Evolutionary conservation across 2,113 vertebrate species (phyloP).

Genomic region (Clarias gariepinus): DNA sequence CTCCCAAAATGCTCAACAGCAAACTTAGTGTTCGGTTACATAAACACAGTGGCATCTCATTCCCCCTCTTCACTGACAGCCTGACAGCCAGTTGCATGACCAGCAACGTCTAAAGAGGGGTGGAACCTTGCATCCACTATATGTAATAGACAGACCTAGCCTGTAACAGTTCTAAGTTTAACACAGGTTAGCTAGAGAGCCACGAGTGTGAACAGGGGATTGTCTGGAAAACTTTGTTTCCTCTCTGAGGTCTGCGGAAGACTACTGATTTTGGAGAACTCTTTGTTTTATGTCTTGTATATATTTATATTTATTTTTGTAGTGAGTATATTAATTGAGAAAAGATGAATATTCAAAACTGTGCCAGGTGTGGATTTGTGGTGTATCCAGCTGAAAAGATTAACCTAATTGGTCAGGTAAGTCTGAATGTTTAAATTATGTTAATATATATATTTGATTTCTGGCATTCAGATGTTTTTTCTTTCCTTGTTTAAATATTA

Average conservation of each 20-base stretch:
- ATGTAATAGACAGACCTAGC: constrained; percentile 66
- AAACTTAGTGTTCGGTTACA: constrained; percentile 63
- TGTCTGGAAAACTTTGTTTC: constrained; percentile 51
- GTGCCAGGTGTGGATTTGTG: constrained; percentile 91
- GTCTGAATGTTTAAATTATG: not conserved
- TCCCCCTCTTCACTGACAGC: constrained; percentile 61
- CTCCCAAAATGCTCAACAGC: constrained; percentile 54
- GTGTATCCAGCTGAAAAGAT: constrained; percentile 98
- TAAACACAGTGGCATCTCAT: constrained; percentile 59
- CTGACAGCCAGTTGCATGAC: constrained; percentile 60
- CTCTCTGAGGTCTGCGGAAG: not conserved
- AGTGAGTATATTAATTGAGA: constrained; percentile 45
- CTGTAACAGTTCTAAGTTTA: constrained; percentile 70
- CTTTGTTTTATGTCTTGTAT: not conserved
- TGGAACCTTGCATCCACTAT: constrained; percentile 54
- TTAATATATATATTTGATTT: constrained; percentile 2
- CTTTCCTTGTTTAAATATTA: not conserved
- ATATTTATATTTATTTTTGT: constrained; percentile 29
- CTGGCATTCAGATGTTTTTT: not conserved
- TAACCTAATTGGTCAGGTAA: constrained; percentile 95
- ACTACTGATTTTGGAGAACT: not conserved
- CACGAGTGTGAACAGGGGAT: constrained; percentile 44
- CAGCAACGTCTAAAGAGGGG: constrained; percentile 51
- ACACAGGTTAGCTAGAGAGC: constrained; percentile 57
- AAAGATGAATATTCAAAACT: constrained; percentile 73